Evolutionary conservation across 2,888 invertebrate species (phyloP).

Genomic region (Prosopocoilus inquinatus): DNA sequence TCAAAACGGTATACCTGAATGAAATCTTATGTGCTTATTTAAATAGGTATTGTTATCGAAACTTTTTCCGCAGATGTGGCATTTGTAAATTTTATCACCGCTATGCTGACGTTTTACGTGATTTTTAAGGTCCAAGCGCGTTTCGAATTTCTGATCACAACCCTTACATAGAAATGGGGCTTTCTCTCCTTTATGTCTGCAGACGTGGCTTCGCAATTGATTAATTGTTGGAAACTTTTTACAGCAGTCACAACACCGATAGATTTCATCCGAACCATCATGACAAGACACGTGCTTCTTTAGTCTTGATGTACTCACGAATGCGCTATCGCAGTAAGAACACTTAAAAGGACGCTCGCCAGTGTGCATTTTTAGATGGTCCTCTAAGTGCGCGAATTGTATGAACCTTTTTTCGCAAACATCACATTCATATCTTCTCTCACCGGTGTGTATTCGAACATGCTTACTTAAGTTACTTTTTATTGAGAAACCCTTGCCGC

Average conservation of each 20-base stretch:
- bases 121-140: constrained; percentile 33
- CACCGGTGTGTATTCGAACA: constrained; percentile 42
- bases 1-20: constrained; percentile 34
- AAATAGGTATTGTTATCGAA: constrained; percentile 41
- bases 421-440: constrained; percentile 39
- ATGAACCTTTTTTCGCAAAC: constrained; percentile 43
- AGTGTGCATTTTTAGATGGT: constrained; percentile 43
- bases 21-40: constrained; percentile 41
- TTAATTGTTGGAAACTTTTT: constrained; percentile 39
- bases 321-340: constrained; percentile 39
- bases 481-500: constrained; percentile 44
- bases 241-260: constrained; percentile 11
- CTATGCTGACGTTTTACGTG: constrained; percentile 35
- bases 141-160: constrained; percentile 40
- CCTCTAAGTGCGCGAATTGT: constrained; percentile 44
- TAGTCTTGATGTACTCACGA: constrained; percentile 42
- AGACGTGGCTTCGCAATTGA: constrained; percentile 38
- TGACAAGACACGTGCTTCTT: constrained; percentile 40
- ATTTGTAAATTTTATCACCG: constrained; percentile 35
- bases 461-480: constrained; percentile 46
- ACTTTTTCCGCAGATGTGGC: constrained; percentile 40
- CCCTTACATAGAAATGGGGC: constrained; percentile 38
- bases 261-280: constrained; percentile 13
- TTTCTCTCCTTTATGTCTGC: constrained; percentile 34
- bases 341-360: constrained; percentile 42